Conservation (phyloP, 2,888 invertebrate genomes). For the Drosophila ochracea region DNA sequence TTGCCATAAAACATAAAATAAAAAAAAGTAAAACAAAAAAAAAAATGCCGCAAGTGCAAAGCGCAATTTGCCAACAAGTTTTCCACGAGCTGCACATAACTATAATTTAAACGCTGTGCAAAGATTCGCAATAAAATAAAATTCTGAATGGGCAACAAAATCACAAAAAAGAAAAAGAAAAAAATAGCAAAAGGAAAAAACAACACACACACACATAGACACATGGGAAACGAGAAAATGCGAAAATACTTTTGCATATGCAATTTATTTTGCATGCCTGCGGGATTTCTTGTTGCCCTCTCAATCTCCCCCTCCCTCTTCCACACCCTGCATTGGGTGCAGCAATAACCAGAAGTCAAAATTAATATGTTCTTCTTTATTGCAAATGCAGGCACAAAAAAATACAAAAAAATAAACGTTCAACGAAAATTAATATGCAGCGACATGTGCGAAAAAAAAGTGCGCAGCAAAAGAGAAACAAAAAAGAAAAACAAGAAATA, state of each 20-base stretch:
- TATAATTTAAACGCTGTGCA: constrained; percentile 53
- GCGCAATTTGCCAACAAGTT: constrained; percentile 64
- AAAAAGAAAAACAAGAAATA: constrained; percentile 17
- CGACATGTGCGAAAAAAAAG: constrained; percentile 70
- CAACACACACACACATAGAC: constrained; percentile 1
- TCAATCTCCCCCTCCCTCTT: not conserved
- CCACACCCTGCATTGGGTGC: constrained; percentile 29
- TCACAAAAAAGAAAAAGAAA: constrained; percentile 16
- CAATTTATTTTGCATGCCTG: constrained; percentile 73
- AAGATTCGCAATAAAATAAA: constrained; percentile 56
- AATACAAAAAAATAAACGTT: constrained; percentile 23
- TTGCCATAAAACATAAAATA: constrained; percentile 22
- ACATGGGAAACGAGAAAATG: constrained; percentile 41
- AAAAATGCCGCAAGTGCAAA: constrained; percentile 44
- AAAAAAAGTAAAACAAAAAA: not conserved
- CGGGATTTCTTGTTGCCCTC: constrained; percentile 39
- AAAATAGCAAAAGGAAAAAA: constrained; percentile 6
- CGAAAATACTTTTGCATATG: constrained; percentile 72
- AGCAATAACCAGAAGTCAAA: constrained; percentile 77
- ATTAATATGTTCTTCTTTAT: constrained; percentile 79
- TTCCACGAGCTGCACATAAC: constrained; percentile 40
- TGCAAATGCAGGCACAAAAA: constrained; percentile 68
- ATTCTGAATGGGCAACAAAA: constrained; percentile 67
- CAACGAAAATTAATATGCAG: constrained; percentile 73
- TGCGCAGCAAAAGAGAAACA: constrained; percentile 28